Base-by-base conservation (phyloP, 2,113 vertebrate species). In the Vanacampus margaritifer region DNA sequence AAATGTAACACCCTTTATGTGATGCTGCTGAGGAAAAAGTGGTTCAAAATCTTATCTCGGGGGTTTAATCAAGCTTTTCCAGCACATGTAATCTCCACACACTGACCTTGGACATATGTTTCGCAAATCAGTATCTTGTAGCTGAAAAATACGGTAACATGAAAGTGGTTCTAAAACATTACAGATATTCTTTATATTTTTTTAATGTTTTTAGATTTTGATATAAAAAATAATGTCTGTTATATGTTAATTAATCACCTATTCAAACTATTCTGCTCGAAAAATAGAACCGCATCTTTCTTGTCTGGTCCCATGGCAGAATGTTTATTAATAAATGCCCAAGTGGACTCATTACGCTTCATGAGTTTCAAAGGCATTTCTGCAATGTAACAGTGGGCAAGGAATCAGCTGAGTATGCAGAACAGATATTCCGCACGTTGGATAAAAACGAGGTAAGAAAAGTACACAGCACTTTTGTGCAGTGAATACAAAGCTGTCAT, bases 361-460 rank as follows among this genome's bases (percentile, higher is more conserved):
- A 90, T 65, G 79, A 85, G 70, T 90, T 94, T 81, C 81, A 83
- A 56, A 88, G 85, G 2, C 85, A 91, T 83, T 93, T 93, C 83
- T 91, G 76, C 23, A 67, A 90, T 9, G 75, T 62, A 48, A 91
- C 91, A 17, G 88, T 74, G 24, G 90, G 90, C 72, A 82, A 73
- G 6, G 68, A 88, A 73, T 91, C 85, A 0, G 79, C 77, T 0
- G 63, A 89, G 56, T 85, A 90, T 13, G 78, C 76, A 26, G 81
- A 93, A 69, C 68, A 91, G 80, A 71, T 85, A 70, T 93, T 93
- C 79, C 79, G 86, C 63, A 89, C 78, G 0, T 59, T 82, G 70
- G 87, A 93, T 81, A 90, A 71, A 68, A 92, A 84, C 10, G 80
- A 75, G 71, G 79, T 91, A 78, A 78, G 79, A 2, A 35, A 62